These are phyloP conservation scores for Brachyptera putata DNA, from an alignment of 2,888 invertebrate genomes.

Conservation along the genomic window DNA sequence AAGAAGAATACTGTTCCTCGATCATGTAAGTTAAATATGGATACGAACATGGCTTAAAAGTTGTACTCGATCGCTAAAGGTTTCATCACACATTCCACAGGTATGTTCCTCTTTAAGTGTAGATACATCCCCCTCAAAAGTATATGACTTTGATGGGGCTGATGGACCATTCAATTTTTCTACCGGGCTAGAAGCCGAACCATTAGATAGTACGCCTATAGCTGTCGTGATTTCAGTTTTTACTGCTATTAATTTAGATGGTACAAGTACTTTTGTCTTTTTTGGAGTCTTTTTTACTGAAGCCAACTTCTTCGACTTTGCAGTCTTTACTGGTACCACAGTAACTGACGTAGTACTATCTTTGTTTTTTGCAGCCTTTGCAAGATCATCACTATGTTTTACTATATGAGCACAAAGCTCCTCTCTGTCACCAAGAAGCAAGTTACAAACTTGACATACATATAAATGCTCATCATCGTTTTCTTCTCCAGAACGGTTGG, in stretches of 20 bases:
- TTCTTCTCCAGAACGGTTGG: conserved; percentile 77
- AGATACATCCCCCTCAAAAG: not conserved
- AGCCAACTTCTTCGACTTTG: not conserved
- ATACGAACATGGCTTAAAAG: conserved; percentile 12
- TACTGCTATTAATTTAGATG: too few species aligned
- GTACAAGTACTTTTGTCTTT: too few species aligned
- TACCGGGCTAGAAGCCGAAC: too few species aligned
- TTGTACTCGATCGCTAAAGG: not conserved
- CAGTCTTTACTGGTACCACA: not conserved
- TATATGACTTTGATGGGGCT: not conserved
- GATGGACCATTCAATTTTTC: too few species aligned
- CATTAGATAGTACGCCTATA: too few species aligned
- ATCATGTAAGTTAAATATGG: conserved; percentile 7
- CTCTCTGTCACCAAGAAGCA: conserved; percentile 63
- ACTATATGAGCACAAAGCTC: conserved; percentile 79
- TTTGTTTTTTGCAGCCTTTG: conserved; percentile 7
- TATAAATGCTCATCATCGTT: conserved; percentile 59
- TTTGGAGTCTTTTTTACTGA: not conserved
- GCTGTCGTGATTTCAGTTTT: not conserved
- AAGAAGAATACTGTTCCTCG: too few species aligned
- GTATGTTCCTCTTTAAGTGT: not conserved
- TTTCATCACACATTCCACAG: conserved; percentile 13
- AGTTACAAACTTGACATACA: conserved; percentile 72
- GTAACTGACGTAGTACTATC: not conserved
- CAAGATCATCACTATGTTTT: conserved; percentile 69